A percentile compares a stretch with the other conserved stretches of the same genome.
These are phyloP conservation scores for Dynastes hyllus DNA, from an alignment of 2,888 invertebrate genomes.

Conservation along the genomic window DNA sequence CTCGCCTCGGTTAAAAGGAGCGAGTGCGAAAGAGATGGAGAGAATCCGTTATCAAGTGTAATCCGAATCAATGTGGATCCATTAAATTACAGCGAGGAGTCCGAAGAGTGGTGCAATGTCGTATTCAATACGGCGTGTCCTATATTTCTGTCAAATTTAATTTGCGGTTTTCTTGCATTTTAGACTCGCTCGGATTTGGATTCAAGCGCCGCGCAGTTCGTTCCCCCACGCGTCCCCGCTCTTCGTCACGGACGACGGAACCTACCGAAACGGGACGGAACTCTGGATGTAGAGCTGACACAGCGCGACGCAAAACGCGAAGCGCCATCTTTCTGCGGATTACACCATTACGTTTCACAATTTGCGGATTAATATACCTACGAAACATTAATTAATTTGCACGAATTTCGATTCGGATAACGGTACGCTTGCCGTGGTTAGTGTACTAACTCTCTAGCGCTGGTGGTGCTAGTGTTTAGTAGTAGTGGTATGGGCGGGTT, in stretches of 20 bases:
- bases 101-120: slow-evolving; percentile 44
- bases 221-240: neutral
- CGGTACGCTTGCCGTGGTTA: neutral
- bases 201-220: slow-evolving; percentile 1
- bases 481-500: neutral
- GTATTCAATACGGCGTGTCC: slow-evolving; percentile 45
- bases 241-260: neutral
- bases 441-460: neutral
- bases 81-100: slow-evolving; percentile 39
- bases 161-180: slow-evolving; percentile 51
- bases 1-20: too few relatives aligned
- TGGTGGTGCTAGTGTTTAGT: neutral
- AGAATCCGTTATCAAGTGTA: slow-evolving; percentile 29
- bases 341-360: slow-evolving; percentile 39
- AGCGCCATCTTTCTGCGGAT: slow-evolving; percentile 40
- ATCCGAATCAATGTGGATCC: slow-evolving; percentile 44
- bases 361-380: slow-evolving; percentile 51
- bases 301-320: slow-evolving; percentile 16
- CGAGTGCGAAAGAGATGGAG: neutral
- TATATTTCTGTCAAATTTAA: slow-evolving; percentile 50
- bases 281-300: slow-evolving; percentile 15
- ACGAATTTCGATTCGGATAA: slow-evolving; percentile 18
- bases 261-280: neutral
- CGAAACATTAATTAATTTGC: slow-evolving; percentile 49
- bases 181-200: slow-evolving; percentile 35